Evolutionary conservation across 2,888 invertebrate species (phyloP), one percentile per base, ranked within the genome.

Genomic region (Melanostoma scalare): DNA sequence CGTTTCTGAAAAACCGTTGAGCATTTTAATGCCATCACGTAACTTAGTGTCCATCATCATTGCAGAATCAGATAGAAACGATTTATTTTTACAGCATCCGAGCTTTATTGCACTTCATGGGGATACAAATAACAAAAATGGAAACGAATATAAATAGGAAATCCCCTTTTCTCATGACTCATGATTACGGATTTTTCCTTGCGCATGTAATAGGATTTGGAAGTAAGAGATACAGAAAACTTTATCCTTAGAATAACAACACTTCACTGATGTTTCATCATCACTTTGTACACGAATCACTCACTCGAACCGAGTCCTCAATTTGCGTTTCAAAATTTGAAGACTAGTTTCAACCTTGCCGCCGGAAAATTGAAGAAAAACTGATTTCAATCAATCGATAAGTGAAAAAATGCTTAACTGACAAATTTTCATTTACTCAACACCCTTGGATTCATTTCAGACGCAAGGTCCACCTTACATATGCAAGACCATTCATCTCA

Each of bases 11-110:
- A 77, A 84, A 84, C 78, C 82, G 69, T 58, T 58, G 68, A 63
- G 52, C 38, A 65, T 56, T 84, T 84, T 84, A 69, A 84, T 79
- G 60, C 48, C 73, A 55, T 74, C 84, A 84, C 84, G 84, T 84
- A 79, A 61, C 65, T 67, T 55, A 84, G 36, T 75, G 74, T 84
- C 84, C 84, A 75, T 84, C 84, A 84, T 79, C 84, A 53, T 67
- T 65, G 79, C 20, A 20, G 20, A 84, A 71, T 71, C 71, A 20
- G 71, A 84, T 67, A 74, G 74, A 79, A 84, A 74, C 84, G 67
- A 84, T 84, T 84, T 84, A 79, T 79, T 84, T 80, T 84, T 67
- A 84, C 75, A 48, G 44, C 74, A 60, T 65, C 36, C 60, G 53
- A 65, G 50, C 60, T 84, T 84, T 84, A 84, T 79, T 38, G 74